phyloP scores from a whole-genome alignment of 1,140 invertebrate species.

The Formica exsecta region DNA sequence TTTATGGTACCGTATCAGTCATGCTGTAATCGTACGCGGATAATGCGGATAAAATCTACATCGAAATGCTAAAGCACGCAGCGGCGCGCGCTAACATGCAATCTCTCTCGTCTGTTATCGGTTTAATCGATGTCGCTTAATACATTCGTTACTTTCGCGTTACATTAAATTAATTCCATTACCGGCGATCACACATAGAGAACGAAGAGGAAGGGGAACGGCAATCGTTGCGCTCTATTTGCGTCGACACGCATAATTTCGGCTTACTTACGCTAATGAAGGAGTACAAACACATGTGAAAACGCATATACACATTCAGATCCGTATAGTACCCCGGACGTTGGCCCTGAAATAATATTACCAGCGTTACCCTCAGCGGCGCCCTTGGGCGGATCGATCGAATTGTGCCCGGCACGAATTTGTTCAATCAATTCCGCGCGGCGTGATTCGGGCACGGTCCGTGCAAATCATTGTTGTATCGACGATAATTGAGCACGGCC shows the following conservation, averaged over 20 bases:
- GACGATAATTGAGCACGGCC: constrained; percentile 75
- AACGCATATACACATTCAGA: not conserved
- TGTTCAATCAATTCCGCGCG: constrained; percentile 71
- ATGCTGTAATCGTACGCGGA: constrained; percentile 34
- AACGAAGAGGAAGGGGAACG: no score
- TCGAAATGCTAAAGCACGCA: constrained; percentile 28
- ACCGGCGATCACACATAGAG: not conserved
- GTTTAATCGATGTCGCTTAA: constrained; percentile 59
- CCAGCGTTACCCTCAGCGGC: constrained; percentile 17
- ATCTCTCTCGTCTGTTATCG: constrained; percentile 31
- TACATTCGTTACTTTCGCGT: constrained; percentile 44
- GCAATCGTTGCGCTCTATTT: constrained; percentile 19
- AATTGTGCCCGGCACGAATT: constrained; percentile 54
- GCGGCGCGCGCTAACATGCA: constrained; percentile 3
- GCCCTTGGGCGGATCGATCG: constrained; percentile 63
- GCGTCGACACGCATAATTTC: constrained; percentile 59
- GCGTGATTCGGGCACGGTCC: constrained; percentile 33
- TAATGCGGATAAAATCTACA: constrained; percentile 57
- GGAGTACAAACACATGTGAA: not conserved
- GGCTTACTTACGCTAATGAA: constrained; percentile 70
- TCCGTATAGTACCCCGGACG: constrained; percentile 34
- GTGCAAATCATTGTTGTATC: constrained; percentile 77
- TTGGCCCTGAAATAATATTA: constrained; percentile 57
- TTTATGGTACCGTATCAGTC: constrained; percentile 49
- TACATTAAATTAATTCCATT: constrained; percentile 53